Evolutionary conservation across 2,113 vertebrate species (phyloP), one percentile per base, ranked within the genome.

Genomic region (Sterna hirundo): DNA sequence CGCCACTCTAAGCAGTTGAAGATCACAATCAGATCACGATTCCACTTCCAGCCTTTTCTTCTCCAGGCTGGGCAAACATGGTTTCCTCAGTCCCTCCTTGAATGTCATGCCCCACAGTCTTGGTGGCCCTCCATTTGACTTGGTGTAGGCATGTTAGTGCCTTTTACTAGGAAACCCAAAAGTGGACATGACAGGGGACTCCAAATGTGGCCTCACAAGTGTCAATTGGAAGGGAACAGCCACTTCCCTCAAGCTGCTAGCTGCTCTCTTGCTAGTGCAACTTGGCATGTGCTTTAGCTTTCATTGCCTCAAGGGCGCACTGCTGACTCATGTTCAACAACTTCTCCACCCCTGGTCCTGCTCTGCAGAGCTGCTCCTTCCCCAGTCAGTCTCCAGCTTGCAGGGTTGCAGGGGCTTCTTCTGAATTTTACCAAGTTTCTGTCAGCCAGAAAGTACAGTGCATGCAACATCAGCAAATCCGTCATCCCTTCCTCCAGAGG

Each of bases 281-380:
- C 78, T 82, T 20, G 66, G 27, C 10, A 3, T 94, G 96, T 94
- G 47, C 62, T 95, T 95, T 77, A 95, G 70, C 94, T 92, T 29
- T 29, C 71, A 0, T 9, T 93, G 68, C 96, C 96, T 96, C 84
- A 90, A 97, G 96, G 94, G 96, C 17, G 93, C 96, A 96, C 92
- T 96, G 94, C 93, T 87, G 72, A 47, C 78, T 82, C 86, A 30
- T 25, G 72, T 40, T 71, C 83, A 60, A 70, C 76, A 6, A 4
- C n/a, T 25, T 13, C 29, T 36, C 3, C 23, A 21, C 34, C 47
- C 47, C 75, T 38, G 70, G 19, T 57, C 13, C 81, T 65, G 40
- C 80, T 52, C 91, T 69, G 84, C 89, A 88, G 49, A 57, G 61
- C 79, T 92, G 52, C 12, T 47, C 23, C n/a, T 32, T 81, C 64